Conservation (phyloP, 1,140 invertebrate species). For the Lasioglossum baleicum region DNA sequence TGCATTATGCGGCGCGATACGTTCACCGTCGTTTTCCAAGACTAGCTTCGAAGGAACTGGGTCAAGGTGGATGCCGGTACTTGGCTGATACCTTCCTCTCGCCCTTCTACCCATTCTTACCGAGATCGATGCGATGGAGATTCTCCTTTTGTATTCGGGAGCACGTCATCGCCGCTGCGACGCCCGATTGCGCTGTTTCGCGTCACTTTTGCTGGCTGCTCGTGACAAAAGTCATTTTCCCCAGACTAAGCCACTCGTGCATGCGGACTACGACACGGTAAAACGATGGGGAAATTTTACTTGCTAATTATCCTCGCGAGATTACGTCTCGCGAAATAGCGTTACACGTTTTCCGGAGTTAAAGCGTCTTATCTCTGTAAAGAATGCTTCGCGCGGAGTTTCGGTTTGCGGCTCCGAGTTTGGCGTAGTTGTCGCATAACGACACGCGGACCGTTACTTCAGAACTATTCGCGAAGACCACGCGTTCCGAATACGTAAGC, state of each 20-base stretch:
- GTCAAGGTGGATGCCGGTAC: conserved; percentile 51
- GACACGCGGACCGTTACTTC: conserved; percentile 46
- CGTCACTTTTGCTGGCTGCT: not conserved
- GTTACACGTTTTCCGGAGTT: too few species aligned
- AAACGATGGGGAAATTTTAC: too few species aligned
- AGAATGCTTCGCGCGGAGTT: too few species aligned
- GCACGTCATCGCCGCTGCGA: conserved; percentile 15
- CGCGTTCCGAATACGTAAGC: conserved; percentile 54
- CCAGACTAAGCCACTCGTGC: too few species aligned
- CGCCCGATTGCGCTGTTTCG: not conserved
- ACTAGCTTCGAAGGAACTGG: conserved; percentile 37
- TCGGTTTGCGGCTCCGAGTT: not conserved
- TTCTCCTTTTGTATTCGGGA: conserved; percentile 39
- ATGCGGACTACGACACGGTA: too few species aligned
- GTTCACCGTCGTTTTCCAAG: conserved; percentile 47
- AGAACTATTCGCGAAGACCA: conserved; percentile 32
- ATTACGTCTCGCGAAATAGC: too few species aligned
- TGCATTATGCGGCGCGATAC: conserved; percentile 13
- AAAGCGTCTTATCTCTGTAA: too few species aligned
- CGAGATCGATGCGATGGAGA: conserved; percentile 50
- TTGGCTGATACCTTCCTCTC: conserved; percentile 26
- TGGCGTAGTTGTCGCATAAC: not conserved
- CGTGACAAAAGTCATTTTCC: too few species aligned
- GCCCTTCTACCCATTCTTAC: conserved; percentile 39
- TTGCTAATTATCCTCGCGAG: too few species aligned